Conservation (phyloP, 2,888 invertebrate species). For the Synanthedon formicaeformis region DNA sequence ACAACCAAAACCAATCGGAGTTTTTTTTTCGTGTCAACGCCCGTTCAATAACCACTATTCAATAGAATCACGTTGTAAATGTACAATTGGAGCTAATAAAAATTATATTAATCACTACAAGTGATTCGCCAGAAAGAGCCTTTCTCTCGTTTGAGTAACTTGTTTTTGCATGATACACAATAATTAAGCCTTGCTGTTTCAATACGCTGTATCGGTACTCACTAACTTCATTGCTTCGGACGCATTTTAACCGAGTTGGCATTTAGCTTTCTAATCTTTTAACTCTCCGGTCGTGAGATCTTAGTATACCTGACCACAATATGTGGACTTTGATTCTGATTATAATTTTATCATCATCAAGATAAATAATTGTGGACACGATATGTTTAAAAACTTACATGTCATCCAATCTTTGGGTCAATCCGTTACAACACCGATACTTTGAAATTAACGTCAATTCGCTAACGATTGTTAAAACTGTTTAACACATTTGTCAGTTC, state of each 20-base stretch:
- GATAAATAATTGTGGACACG: slow-evolving; percentile 40
- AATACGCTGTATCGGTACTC: slow-evolving; percentile 38
- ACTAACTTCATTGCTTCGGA: slow-evolving; percentile 19
- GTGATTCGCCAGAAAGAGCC: slow-evolving; percentile 32
- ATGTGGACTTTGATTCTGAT: slow-evolving; percentile 33
- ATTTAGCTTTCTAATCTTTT: slow-evolving; percentile 52
- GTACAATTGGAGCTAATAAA: slow-evolving; percentile 53
- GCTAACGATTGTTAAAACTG: slow-evolving; percentile 40
- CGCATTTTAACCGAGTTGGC: slow-evolving; percentile 40
- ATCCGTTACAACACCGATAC: background rate
- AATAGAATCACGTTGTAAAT: slow-evolving; percentile 28
- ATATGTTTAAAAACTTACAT: slow-evolving; percentile 31
- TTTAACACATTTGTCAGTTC: slow-evolving; percentile 6
- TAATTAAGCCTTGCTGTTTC: slow-evolving; percentile 42
- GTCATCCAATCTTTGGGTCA: slow-evolving; percentile 17
- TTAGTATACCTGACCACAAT: slow-evolving; percentile 17
- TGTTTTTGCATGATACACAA: slow-evolving; percentile 55
- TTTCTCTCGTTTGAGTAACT: slow-evolving; percentile 22
- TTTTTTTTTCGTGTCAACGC: slow-evolving; percentile 46
- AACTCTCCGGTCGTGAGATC: slow-evolving; percentile 33
- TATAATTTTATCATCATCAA: slow-evolving; percentile 13
- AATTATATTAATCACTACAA: slow-evolving; percentile 50
- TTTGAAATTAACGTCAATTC: slow-evolving; percentile 19
- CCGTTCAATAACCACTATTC: slow-evolving; percentile 28
- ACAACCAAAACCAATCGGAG: slow-evolving; percentile 33